Evolutionary conservation across 2,797 vertebrate species (phyloP).

Genomic region (Sebastes itinus): DNA sequence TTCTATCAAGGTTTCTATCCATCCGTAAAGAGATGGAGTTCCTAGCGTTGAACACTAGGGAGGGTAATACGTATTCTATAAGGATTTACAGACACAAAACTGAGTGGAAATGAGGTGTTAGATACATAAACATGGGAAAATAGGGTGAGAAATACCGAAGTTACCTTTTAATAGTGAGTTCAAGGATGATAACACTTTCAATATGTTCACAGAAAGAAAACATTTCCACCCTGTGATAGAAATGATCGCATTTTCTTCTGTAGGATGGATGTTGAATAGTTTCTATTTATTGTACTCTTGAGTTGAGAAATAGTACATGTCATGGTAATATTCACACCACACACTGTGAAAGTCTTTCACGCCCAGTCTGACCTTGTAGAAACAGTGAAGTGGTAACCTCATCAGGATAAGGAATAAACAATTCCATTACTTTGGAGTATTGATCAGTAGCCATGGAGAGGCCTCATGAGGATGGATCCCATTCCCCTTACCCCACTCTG

Average conservation of each 20-base stretch:
- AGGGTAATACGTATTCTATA: too few relatives aligned
- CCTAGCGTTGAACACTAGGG: too few relatives aligned
- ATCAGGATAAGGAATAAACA: slow-evolving; percentile 42
- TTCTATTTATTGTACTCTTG: not conserved
- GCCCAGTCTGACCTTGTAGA: not conserved
- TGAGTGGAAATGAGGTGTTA: too few relatives aligned
- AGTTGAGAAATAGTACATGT: not conserved
- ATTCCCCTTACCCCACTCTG: not conserved
- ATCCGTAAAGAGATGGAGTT: too few relatives aligned
- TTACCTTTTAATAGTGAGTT: not conserved
- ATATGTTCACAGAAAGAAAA: not conserved
- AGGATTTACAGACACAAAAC: too few relatives aligned
- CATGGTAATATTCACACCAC: not conserved
- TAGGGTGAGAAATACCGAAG: too few relatives aligned
- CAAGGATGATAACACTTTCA: slow-evolving; percentile 5
- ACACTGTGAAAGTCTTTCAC: not conserved
- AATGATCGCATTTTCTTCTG: not conserved
- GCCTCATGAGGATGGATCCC: slow-evolving; percentile 29
- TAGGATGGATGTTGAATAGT: not conserved
- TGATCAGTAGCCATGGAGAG: slow-evolving; percentile 56
- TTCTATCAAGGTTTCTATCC: too few relatives aligned
- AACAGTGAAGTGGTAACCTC: slow-evolving; percentile 23
- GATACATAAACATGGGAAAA: rapidly evolving
- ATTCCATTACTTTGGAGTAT: slow-evolving; percentile 54
- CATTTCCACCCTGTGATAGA: not conserved